Percentiles rank a stretch among this genome's conserved stretches.
These are phyloP conservation scores for Doryteuthis pealeii DNA, from an alignment of 1,140 invertebrate species.

Conservation along the genomic window DNA sequence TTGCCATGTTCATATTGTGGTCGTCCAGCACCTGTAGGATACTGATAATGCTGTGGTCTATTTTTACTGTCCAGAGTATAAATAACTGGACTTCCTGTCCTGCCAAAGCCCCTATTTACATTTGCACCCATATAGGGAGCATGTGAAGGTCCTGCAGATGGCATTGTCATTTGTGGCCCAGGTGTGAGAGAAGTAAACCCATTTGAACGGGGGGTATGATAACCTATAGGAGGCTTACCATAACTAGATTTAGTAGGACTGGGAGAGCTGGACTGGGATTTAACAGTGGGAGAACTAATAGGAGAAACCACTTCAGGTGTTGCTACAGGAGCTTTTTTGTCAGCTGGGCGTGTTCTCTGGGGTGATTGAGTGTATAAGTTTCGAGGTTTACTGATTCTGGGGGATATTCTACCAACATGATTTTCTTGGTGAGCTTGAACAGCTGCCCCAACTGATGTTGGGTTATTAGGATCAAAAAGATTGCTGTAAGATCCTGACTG, in stretches of 20 bases:
- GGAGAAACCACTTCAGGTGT: constrained; percentile 40
- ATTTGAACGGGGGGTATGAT: constrained; percentile 4
- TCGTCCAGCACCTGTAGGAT: neutral
- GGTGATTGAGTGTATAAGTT: constrained; percentile 9
- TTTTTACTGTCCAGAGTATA: constrained; percentile 1
- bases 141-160: neutral
- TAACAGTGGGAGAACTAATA: constrained; percentile 23
- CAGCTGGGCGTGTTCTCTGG: constrained; percentile 6
- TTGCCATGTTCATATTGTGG: constrained; percentile 6
- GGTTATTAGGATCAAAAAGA: constrained; percentile 71
- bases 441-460: constrained; percentile 34
- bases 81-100: constrained; percentile 4
- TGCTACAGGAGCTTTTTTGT: constrained; percentile 40
- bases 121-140: neutral
- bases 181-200: constrained; percentile 4
- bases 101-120: neutral
- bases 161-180: constrained; percentile 10
- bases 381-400: constrained; percentile 9
- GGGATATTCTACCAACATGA: constrained; percentile 14
- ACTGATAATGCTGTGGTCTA: neutral
- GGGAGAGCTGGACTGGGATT: constrained; percentile 28
- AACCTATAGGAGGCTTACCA: neutral
- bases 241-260: constrained; percentile 32
- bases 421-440: constrained; percentile 30
- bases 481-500: constrained; percentile 87